Percentiles rank a stretch among this genome's conserved stretches.
These are phyloP conservation scores for Oxytorus armatus DNA, from an alignment of 2,888 invertebrate species.

Conservation along the genomic window DNA sequence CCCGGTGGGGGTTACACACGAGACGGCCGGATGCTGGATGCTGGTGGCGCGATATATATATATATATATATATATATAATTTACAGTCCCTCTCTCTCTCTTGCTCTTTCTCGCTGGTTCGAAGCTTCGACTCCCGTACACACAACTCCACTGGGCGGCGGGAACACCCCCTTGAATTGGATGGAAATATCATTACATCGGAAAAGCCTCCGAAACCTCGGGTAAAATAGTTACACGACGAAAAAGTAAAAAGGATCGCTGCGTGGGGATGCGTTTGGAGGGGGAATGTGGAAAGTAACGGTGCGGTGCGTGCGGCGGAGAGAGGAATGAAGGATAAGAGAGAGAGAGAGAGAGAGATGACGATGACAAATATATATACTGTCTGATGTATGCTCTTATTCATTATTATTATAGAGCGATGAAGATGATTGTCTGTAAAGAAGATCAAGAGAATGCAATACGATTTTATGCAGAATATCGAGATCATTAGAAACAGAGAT, in stretches of 20 bases:
- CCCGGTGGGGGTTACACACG: conserved; percentile 75
- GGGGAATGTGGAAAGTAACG: conserved; percentile 40
- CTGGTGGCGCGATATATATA: conserved; percentile 37
- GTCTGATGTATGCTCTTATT: background rate
- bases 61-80: conserved; percentile 2
- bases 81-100: conserved; percentile 12
- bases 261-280: conserved; percentile 39
- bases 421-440: background rate
- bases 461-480: no score
- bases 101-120: conserved; percentile 35
- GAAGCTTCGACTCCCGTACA: conserved; percentile 54
- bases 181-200: conserved; percentile 82
- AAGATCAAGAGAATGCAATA: background rate
- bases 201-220: conserved; percentile 77
- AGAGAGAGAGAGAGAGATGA: background rate
- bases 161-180: conserved; percentile 78
- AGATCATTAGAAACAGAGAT: no score
- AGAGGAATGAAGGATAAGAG: background rate
- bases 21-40: conserved; percentile 62
- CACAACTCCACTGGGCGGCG: conserved; percentile 52
- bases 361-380: background rate
- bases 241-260: conserved; percentile 63
- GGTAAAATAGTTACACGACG: conserved; percentile 70
- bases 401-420: background rate
- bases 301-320: background rate